Conservation (phyloP, 2,888 invertebrate genomes). For the Andrena marginata region DNA sequence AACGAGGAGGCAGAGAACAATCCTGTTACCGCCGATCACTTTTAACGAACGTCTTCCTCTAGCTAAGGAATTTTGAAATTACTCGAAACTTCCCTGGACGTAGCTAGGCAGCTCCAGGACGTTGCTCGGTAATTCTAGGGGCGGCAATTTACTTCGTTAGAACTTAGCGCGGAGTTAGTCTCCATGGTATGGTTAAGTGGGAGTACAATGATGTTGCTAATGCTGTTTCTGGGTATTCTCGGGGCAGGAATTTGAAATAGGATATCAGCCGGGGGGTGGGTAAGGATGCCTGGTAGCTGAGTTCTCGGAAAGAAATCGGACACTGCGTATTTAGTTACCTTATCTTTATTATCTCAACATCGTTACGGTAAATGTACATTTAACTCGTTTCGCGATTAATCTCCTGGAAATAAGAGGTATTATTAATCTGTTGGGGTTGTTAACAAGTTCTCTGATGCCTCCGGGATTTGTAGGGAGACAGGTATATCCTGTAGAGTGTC, state of each 20-base stretch:
- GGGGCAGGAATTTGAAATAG: background rate
- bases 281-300: background rate
- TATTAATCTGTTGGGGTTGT: background rate
- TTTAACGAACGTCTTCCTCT: no score
- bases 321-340: background rate
- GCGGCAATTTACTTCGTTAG: slow-evolving; percentile 64
- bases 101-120: slow-evolving; percentile 29
- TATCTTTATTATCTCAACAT: background rate
- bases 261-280: background rate
- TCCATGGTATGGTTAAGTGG: slow-evolving; percentile 35
- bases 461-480: background rate
- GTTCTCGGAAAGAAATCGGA: background rate
- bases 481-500: background rate
- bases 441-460: background rate
- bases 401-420: no score
- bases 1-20: no score
- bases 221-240: slow-evolving; percentile 39
- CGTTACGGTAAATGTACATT: background rate
- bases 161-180: slow-evolving; percentile 51
- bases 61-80: slow-evolving; percentile 15
- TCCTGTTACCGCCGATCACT: no score
- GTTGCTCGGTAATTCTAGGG: slow-evolving; percentile 49
- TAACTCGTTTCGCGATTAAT: background rate
- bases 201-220: slow-evolving; percentile 59
- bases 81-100: background rate